Evolutionary conservation across 1,140 invertebrate species (phyloP), one percentile per base, ranked within the genome.

Genomic region (Meloidogyne floridensis): DNA sequence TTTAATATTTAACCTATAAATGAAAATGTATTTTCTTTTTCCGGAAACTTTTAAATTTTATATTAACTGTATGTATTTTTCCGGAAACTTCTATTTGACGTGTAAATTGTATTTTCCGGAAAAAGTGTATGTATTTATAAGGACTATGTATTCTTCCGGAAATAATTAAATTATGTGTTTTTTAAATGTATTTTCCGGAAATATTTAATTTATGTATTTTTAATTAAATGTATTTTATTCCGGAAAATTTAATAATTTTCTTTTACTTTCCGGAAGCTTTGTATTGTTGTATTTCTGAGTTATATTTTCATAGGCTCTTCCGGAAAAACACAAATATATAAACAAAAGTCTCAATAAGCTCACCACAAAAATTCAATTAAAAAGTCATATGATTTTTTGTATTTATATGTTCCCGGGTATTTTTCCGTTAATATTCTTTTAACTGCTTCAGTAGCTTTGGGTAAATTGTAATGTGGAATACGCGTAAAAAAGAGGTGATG

Each of bases 401-500:
- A 73, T 75, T 89, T 89, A 86, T 89, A 89, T 11, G 81, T 80
- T 13, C 87, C 87, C 32, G 80, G 80, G 79, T 89, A 90, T 43
- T 88, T 87, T 56, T 85, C 84, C 56, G 2, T 32, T 32, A 87
- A 47, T 6, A 87, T 82, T 74, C 80, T 82, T 42, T 82, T 54
- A 51, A 89, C 87, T 11, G 87, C 86, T 70, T 82, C 75, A 0
- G 91, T 91, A 5, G 91, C 91, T 76, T 91, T 90, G 77, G 90
- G 86, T 76, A 91, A 85, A 78, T 91, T 87, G 83, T 91, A 91
- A 84, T 91, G 91, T 7, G 91, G 91, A 43, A 91, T 87, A 76
- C 87, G 90, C 9, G 90, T 86, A 81, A 89, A 90, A 83, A 91
- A 91, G 75, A 91, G 86, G 81, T 91, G 91, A 82, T 91, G 91